These are phyloP conservation scores for Eristalis intricaria DNA, from an alignment of 2,888 invertebrate species.

Conservation along the genomic window DNA sequence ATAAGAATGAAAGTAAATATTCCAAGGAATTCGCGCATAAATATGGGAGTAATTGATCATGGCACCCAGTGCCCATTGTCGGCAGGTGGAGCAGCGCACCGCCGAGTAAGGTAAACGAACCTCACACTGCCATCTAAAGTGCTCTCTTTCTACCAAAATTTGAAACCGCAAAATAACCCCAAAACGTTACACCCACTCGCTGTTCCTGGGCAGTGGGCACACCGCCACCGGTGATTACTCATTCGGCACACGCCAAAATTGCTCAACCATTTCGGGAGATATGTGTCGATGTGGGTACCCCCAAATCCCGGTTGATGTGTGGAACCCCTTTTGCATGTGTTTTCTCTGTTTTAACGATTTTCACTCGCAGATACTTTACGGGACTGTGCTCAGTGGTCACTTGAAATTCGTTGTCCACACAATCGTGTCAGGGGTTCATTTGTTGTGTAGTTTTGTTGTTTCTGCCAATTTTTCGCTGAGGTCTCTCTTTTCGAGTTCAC, in stretches of 20 bases:
- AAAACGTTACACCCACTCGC: slow-evolving; percentile 6
- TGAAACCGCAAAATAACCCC: slow-evolving; percentile 22
- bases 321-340: slow-evolving; percentile 14
- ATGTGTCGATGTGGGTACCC: slow-evolving; percentile 42
- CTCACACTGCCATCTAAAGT: slow-evolving; percentile 16
- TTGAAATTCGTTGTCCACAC: background rate
- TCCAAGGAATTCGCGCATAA: slow-evolving; percentile 50
- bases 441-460: background rate
- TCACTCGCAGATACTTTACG: slow-evolving; percentile 21
- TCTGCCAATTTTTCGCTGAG: slow-evolving; percentile 30
- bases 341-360: slow-evolving; percentile 6
- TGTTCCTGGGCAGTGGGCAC: slow-evolving; percentile 15
- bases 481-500: slow-evolving; percentile 17
- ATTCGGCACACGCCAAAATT: slow-evolving; percentile 68
- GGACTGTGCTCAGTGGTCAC: background rate
- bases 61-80: background rate
- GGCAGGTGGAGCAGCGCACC: slow-evolving; percentile 35
- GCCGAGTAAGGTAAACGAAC: slow-evolving; percentile 57
- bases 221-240: slow-evolving; percentile 45
- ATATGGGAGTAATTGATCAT: slow-evolving; percentile 32
- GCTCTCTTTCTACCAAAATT: slow-evolving; percentile 31
- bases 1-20: slow-evolving; percentile 69
- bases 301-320: slow-evolving; percentile 41
- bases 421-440: slow-evolving; percentile 8
- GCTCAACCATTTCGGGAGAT: slow-evolving; percentile 44